phyloP scores from a whole-genome alignment of 1,140 invertebrate species.

The Scaptomyza hsui region DNA sequence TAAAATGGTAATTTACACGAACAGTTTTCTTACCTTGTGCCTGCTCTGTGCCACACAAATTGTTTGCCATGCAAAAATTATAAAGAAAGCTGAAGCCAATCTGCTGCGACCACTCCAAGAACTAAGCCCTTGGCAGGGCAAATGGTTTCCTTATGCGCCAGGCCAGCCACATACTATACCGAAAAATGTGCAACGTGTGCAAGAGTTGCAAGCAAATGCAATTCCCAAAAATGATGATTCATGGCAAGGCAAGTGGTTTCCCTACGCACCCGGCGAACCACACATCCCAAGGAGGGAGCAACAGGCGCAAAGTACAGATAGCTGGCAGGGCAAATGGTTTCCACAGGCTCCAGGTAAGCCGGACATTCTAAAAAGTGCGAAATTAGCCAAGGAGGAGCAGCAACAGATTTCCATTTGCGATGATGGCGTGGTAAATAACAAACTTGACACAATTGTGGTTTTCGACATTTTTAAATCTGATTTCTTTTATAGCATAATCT shows the following conservation, averaged over 20 bases:
- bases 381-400: neutral
- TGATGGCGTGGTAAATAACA: slow-evolving; percentile 87
- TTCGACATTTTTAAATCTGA: neutral
- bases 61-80: slow-evolving; percentile 48
- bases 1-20: slow-evolving; percentile 42
- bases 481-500: slow-evolving; percentile 86
- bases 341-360: slow-evolving; percentile 51
- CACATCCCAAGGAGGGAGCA: slow-evolving; percentile 15
- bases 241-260: slow-evolving; percentile 66
- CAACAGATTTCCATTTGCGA: slow-evolving; percentile 86
- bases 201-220: slow-evolving; percentile 4
- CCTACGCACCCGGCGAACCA: slow-evolving; percentile 38
- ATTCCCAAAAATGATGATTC: neutral
- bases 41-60: slow-evolving; percentile 9
- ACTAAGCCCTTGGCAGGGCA: slow-evolving; percentile 35
- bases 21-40: slow-evolving; percentile 20
- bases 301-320: slow-evolving; percentile 17
- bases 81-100: slow-evolving; percentile 58
- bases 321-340: slow-evolving; percentile 67
- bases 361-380: slow-evolving; percentile 2
- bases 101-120: slow-evolving; percentile 26
- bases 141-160: slow-evolving; percentile 45
- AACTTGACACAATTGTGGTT: neutral
- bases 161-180: slow-evolving; percentile 18
- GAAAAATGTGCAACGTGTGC: slow-evolving; percentile 46